phyloP scores from a whole-genome alignment of 2,797 vertebrate species.

The Todus mexicanus region DNA sequence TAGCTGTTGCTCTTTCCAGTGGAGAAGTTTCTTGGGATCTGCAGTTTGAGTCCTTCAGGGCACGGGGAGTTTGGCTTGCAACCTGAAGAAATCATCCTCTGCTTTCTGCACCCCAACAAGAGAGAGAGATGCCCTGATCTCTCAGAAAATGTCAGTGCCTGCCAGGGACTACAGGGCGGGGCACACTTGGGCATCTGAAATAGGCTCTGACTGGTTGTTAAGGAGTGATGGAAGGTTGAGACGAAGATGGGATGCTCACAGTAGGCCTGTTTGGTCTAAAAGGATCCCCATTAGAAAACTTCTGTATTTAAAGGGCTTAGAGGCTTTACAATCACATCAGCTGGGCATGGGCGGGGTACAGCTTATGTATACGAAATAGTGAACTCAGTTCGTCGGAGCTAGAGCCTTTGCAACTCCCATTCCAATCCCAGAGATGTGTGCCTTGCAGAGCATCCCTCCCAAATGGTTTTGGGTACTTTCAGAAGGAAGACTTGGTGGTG shows the following conservation, averaged over 20 bases:
- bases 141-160: accelerated
- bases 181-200: background rate
- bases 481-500: background rate
- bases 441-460: background rate
- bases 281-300: background rate
- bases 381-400: background rate
- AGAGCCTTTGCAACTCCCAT: background rate
- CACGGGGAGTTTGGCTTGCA: background rate
- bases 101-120: background rate
- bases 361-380: accelerated
- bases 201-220: background rate
- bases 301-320: background rate
- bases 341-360: background rate
- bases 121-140: background rate
- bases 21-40: background rate
- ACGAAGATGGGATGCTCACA: background rate
- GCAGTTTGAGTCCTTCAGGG: background rate
- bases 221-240: background rate
- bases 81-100: background rate
- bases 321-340: background rate
- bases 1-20: background rate
- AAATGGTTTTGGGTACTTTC: background rate
- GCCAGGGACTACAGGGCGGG: background rate
- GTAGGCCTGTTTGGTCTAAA: background rate
- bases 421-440: background rate